Conservation (phyloP, 2,888 invertebrate species). For the Aleiodes alternator region DNA sequence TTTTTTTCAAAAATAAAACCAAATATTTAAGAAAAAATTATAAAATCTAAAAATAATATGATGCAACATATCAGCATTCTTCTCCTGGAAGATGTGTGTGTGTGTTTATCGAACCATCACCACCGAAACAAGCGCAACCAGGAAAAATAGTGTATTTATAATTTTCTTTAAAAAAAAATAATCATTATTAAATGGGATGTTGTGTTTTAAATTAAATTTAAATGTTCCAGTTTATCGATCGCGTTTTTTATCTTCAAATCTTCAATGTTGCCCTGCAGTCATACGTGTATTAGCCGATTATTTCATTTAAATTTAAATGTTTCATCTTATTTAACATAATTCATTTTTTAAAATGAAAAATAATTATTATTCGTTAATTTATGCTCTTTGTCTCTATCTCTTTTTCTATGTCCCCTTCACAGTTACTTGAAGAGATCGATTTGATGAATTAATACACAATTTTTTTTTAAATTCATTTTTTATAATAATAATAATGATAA, state of each 20-base stretch:
- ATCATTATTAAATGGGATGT: slow-evolving; percentile 29
- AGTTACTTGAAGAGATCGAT: neutral
- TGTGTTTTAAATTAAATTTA: slow-evolving; percentile 28
- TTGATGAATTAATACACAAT: slow-evolving; percentile 3
- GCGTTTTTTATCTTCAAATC: slow-evolving; percentile 15
- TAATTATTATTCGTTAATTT: neutral
- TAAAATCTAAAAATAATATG: neutral
- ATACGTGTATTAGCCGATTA: slow-evolving; percentile 30
- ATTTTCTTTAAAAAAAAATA: slow-evolving; percentile 4
- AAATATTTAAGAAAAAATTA: neutral
- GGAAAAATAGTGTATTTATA: slow-evolving; percentile 16
- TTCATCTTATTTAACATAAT: slow-evolving; percentile 1
- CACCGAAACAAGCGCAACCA: slow-evolving; percentile 59
- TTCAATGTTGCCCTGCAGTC: slow-evolving; percentile 34
- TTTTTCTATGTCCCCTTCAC: slow-evolving; percentile 17
- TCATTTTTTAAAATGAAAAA: too few species aligned
- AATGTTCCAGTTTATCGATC: slow-evolving; percentile 18
- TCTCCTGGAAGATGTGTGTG: slow-evolving; percentile 40
- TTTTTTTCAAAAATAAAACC: too few species aligned
- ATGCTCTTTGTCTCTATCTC: neutral
- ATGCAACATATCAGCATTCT: slow-evolving; percentile 22
- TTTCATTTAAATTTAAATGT: slow-evolving; percentile 7
- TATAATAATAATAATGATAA: neutral
- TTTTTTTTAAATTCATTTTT: neutral
- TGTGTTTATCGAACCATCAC: slow-evolving; percentile 62